Evolutionary conservation across 30 jellyfish, hydroid and myxozoan species (phyloP).

Genomic region (Aurelia sp.): DNA sequence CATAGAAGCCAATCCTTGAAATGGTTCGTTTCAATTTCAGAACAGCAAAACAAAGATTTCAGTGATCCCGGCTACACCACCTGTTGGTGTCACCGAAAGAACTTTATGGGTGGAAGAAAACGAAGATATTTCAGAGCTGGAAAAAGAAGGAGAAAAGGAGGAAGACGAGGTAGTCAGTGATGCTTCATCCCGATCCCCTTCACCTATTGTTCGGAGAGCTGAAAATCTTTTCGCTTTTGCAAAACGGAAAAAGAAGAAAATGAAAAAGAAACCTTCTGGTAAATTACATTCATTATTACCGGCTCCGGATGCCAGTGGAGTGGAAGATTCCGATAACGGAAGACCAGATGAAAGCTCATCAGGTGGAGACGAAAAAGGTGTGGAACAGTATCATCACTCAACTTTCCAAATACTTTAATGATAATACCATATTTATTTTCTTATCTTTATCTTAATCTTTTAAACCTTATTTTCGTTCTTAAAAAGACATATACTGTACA

Average conservation of each 20-base stretch:
- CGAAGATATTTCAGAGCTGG: slow-evolving; percentile 27
- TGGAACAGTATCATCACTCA: too few species aligned
- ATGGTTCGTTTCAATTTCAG: background rate
- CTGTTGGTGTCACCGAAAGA: slow-evolving; percentile 23
- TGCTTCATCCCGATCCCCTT: slow-evolving; percentile 58
- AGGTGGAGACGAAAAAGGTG: slow-evolving; percentile 15
- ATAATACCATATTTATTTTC: too few species aligned
- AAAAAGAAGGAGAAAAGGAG: slow-evolving; percentile 11
- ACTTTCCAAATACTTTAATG: too few species aligned
- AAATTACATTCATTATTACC: slow-evolving; percentile 48
- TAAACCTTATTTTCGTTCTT: too few species aligned
- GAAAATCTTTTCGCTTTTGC: slow-evolving; percentile 72
- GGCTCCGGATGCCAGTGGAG: slow-evolving; percentile 39
- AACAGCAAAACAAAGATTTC: slow-evolving; percentile 26
- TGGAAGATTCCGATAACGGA: slow-evolving; percentile 32
- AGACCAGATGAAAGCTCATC: slow-evolving; percentile 28
- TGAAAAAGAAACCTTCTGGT: slow-evolving; percentile 26
- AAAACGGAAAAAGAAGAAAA: slow-evolving; percentile 46
- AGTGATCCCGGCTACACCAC: slow-evolving; percentile 80
- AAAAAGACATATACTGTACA: too few species aligned
- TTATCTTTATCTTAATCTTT: too few species aligned
- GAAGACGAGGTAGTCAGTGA: slow-evolving; percentile 18
- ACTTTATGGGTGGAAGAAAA: slow-evolving; percentile 29
- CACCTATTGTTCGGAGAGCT: slow-evolving; percentile 73
- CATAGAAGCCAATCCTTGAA: too few species aligned